phyloP scores from a whole-genome alignment of 2,797 vertebrate genomes.

The Dryobates pubescens region DNA sequence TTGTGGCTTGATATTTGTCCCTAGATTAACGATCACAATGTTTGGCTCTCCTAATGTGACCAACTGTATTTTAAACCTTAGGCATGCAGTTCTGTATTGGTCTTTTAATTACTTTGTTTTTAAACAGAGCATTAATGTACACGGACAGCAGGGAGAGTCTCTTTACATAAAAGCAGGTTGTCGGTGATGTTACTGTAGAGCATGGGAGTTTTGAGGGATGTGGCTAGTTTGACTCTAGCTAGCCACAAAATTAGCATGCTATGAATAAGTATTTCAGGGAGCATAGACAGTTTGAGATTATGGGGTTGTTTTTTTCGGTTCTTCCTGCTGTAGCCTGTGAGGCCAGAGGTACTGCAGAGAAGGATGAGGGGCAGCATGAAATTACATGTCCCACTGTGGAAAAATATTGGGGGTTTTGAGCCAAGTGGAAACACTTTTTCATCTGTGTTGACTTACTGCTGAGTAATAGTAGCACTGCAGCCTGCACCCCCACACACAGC shows the following conservation, averaged over 20 bases:
- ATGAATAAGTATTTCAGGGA: background rate
- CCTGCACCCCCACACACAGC: background rate
- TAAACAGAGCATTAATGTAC: background rate
- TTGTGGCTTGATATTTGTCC: background rate
- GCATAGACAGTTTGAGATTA: background rate
- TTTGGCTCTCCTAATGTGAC: background rate
- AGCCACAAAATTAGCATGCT: background rate
- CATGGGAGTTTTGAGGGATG: background rate
- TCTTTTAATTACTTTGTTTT: background rate
- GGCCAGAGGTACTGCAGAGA: background rate
- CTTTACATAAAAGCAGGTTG: background rate
- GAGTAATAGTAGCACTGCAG: slow-evolving; percentile 64
- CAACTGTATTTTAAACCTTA: background rate
- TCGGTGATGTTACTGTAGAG: background rate
- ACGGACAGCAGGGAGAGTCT: background rate
- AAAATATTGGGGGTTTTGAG: slow-evolving; percentile 64
- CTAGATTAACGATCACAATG: background rate
- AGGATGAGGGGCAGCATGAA: slow-evolving; percentile 11
- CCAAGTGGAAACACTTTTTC: slow-evolving; percentile 71
- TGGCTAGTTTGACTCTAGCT: background rate
- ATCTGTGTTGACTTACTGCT: slow-evolving; percentile 62
- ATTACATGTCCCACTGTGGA: slow-evolving; percentile 40
- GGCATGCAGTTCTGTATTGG: background rate
- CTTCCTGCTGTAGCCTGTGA: background rate
- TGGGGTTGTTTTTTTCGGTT: background rate